Base-by-base conservation (phyloP, 2,888 invertebrate genomes). In the Trichopoda pennipes region DNA sequence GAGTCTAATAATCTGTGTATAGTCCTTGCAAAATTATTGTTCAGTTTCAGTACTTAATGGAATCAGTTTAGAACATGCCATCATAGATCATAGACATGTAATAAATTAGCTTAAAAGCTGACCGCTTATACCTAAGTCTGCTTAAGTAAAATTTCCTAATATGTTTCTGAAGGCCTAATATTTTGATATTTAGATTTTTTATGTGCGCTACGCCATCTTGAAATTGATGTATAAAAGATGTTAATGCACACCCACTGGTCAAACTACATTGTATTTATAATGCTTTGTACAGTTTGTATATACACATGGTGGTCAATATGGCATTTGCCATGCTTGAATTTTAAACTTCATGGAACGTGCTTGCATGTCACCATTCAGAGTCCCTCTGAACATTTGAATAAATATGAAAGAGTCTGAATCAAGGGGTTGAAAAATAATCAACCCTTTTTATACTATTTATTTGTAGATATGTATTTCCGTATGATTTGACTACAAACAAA, bases 361-460 rank as follows among this genome's bases (percentile, higher is more conserved):
- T 64, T 74, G 64, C 56, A 56, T 74, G 63, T 64, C 64, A 64
- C 47, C 32, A 21, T 14, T 21, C 55, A 49, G 21, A 38, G 44
- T 47, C 64, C 56, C 64, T 64, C 23, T 10, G 14, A 35, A 21
- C 38, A 28, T 44, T 38, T 4, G 8, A 53, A 58, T 38, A 72
- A 72, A 72, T 23, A 72, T 9, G 51, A 72, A 70, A 58, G 32
- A 70, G 49, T 49, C 47, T 47, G 47, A n/a, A 12, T 10, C 1
- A 38, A 64, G 16, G 74, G 74, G 74, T 74, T 74, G 74, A 74
- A 74, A n/a, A 74, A 64, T 74, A 55, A 23, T 74, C 74, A 74
- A 74, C 74, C 74, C 74, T 74, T 74, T 64, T 49, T 19, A 16
- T 17, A 55, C 17, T 9, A 55, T 44, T 44, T 56, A 17, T 38